A percentile compares a stretch with the other conserved stretches of the same genome.
These are phyloP conservation scores for Calliphora vomitoria DNA, from an alignment of 2,888 invertebrate genomes.

Conservation along the genomic window DNA sequence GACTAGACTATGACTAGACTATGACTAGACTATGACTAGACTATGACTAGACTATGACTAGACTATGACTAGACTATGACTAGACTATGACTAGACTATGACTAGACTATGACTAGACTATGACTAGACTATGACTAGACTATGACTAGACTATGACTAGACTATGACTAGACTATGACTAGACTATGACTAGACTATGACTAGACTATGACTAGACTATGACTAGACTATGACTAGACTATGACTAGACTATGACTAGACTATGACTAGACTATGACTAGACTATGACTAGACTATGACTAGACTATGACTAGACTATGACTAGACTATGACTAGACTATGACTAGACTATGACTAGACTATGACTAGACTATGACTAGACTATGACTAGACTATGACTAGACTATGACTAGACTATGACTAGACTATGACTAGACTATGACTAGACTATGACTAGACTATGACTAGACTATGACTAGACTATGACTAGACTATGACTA, in stretches of 20 bases:
- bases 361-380: too few species aligned
- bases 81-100: neutral
- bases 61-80: neutral
- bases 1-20: neutral
- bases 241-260: neutral
- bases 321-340: too few species aligned
- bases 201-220: neutral
- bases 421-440: too few species aligned
- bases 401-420: too few species aligned
- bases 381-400: too few species aligned
- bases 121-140: neutral
- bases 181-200: neutral
- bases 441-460: too few species aligned
- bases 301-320: too few species aligned
- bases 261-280: conserved; percentile 18
- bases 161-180: neutral
- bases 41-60: neutral
- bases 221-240: neutral
- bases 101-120: neutral
- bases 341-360: too few species aligned
- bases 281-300: conserved; percentile 18
- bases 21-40: neutral
- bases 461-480: too few species aligned
- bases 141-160: neutral
- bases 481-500: too few species aligned